Conservation (phyloP, 1,140 invertebrate genomes). For the Microplitis mediator region DNA sequence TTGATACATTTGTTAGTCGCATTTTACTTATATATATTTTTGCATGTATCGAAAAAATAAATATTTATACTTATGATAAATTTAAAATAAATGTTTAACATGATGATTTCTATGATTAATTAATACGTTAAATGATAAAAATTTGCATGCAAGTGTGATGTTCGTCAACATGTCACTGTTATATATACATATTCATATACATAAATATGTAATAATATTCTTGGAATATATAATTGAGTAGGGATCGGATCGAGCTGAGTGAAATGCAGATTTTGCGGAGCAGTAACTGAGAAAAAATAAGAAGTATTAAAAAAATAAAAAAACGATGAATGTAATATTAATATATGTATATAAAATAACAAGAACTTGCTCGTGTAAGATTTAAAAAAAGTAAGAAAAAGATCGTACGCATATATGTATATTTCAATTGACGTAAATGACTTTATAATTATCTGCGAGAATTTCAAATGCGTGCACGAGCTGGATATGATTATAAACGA, state of each 20-base stretch:
- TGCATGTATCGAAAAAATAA: no score
- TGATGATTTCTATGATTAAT: not conserved
- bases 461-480: slow-evolving; percentile 23
- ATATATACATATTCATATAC: not conserved
- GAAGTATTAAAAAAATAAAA: not conserved
- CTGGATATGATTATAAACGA: not conserved
- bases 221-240: not conserved
- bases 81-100: not conserved
- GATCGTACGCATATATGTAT: slow-evolving; percentile 11
- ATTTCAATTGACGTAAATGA: slow-evolving; percentile 34
- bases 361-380: not conserved
- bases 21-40: no score
- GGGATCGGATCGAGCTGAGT: not conserved
- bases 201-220: slow-evolving; percentile 2
- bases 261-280: not conserved
- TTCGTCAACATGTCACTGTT: not conserved
- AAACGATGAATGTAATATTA: not conserved
- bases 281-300: no score
- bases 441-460: slow-evolving; percentile 40
- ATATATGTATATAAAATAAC: not conserved
- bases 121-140: not conserved
- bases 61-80: not conserved
- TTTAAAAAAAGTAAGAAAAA: not conserved
- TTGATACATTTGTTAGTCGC: not conserved
- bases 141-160: not conserved